phyloP scores from a whole-genome alignment of 2,888 invertebrate species.

The Notodonta dromedarius region DNA sequence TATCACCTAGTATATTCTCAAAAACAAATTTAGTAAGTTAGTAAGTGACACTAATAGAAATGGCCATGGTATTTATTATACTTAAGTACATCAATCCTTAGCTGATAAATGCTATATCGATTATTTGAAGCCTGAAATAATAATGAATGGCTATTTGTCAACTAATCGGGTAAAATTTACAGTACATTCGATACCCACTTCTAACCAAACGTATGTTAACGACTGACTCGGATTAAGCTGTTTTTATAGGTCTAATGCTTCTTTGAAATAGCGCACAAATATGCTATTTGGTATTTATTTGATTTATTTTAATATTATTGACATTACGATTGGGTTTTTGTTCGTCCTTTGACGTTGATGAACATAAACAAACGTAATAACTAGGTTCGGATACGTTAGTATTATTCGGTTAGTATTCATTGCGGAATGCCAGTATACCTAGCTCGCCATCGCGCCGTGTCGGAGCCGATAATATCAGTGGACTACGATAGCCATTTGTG shows the following conservation, averaged over 20 bases:
- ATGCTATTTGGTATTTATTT: neutral
- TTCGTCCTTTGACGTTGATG: neutral
- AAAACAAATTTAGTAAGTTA: too few species aligned
- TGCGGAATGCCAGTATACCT: neutral
- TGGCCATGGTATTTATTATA: too few species aligned
- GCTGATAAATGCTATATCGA: too few species aligned
- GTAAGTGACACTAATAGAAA: too few species aligned
- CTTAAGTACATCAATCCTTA: too few species aligned
- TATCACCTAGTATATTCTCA: too few species aligned
- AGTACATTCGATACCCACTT: neutral
- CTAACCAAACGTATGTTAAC: neutral
- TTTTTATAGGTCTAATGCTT: neutral
- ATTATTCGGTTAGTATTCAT: neutral
- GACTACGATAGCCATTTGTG: constrained; percentile 10
- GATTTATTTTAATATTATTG: neutral
- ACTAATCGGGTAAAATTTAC: neutral
- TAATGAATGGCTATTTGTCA: neutral
- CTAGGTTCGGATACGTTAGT: neutral
- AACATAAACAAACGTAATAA: neutral
- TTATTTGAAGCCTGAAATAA: neutral
- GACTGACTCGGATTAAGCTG: neutral
- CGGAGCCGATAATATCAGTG: neutral
- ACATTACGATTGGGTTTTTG: neutral
- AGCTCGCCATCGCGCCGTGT: neutral
- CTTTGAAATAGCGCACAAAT: neutral